Evolutionary conservation across 2,888 invertebrate species (phyloP).

Genomic region (Tenthredo amoena): DNA sequence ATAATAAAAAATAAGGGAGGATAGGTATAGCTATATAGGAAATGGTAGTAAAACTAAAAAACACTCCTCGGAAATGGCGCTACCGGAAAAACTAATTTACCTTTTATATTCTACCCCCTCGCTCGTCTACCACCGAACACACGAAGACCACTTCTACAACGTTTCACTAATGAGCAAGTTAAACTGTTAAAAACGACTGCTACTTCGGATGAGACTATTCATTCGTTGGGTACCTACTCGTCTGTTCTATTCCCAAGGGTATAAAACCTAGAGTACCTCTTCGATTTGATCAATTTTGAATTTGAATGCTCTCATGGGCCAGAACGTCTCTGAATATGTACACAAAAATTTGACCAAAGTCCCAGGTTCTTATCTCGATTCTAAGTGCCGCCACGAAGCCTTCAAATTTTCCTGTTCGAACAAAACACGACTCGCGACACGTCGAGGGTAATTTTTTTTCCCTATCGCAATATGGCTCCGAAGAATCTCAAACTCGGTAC

Average conservation of each 20-base stretch:
- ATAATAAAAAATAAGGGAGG: background rate
- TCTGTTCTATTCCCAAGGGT: background rate
- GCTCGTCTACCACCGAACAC: background rate
- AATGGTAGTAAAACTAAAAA: conserved; percentile 12
- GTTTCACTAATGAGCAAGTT: conserved; percentile 31
- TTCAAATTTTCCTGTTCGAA: no score
- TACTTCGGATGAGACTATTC: background rate
- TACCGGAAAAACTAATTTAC: conserved; percentile 40
- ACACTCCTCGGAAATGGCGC: conserved; percentile 20
- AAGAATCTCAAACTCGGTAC: no score
- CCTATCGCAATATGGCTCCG: no score
- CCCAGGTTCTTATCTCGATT: no score
- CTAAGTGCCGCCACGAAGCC: no score
- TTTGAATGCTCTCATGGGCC: no score
- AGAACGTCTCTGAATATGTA: no score
- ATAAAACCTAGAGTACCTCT: background rate
- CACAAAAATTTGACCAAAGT: no score
- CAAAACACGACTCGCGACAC: no score
- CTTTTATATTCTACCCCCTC: background rate
- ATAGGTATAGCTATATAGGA: background rate
- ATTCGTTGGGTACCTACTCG: background rate
- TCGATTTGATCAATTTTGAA: no score
- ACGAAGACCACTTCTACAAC: background rate
- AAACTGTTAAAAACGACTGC: conserved; percentile 33
- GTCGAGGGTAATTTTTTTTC: no score